These are phyloP conservation scores for Gulo gulo DNA, from an alignment of 2,113 vertebrate species.

Conservation along the genomic window DNA sequence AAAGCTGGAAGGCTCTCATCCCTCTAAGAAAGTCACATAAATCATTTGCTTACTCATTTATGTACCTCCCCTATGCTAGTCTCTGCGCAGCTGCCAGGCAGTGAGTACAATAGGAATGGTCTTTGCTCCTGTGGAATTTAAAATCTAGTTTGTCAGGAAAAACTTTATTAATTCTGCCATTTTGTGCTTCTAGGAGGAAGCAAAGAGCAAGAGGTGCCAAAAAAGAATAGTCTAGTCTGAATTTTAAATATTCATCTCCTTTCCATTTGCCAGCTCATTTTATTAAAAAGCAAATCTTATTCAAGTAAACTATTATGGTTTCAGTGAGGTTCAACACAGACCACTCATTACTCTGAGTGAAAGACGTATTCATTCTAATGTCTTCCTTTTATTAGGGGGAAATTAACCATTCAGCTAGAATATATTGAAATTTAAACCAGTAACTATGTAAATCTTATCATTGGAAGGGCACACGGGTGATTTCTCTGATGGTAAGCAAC, in stretches of 20 bases:
- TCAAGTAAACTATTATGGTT: not conserved
- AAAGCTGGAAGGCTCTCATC: not conserved
- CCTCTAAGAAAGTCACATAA: not conserved
- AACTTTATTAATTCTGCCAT: not conserved
- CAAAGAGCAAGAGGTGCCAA: not conserved
- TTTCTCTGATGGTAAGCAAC: not conserved
- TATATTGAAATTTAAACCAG: not conserved
- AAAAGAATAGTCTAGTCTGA: not conserved
- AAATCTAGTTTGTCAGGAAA: not conserved
- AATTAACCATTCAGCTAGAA: not conserved
- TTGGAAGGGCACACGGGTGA: not conserved
- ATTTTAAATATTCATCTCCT: not conserved
- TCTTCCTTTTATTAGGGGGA: constrained; percentile 16
- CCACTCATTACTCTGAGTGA: not conserved
- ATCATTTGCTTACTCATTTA: not conserved
- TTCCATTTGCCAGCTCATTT: not conserved
- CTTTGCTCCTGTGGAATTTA: not conserved
- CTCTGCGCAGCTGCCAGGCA: not conserved
- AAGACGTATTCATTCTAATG: not conserved
- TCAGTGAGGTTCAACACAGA: not conserved
- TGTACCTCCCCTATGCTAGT: not conserved
- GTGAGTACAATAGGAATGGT: not conserved
- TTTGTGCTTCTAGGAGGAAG: not conserved
- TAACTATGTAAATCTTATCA: not conserved
- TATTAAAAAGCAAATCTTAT: constrained; percentile 1